These are phyloP conservation scores for Tursiops truncatus DNA, from an alignment of 2,113 vertebrate genomes.

Conservation along the genomic window DNA sequence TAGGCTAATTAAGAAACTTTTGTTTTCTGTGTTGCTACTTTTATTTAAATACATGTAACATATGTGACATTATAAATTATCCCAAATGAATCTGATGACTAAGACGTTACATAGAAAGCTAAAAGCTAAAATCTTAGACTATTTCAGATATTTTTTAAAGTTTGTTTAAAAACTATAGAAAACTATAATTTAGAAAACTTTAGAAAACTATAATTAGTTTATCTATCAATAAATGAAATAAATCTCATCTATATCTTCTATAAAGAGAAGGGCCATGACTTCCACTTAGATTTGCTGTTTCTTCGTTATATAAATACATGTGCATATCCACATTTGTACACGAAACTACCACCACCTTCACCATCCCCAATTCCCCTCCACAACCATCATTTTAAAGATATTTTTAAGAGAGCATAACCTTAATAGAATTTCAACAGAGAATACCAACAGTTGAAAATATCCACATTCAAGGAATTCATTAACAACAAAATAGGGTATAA, in stretches of 20 bases:
- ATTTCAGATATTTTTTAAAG: not conserved
- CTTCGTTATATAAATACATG: not conserved
- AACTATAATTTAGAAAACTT: no score
- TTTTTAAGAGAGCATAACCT: not conserved
- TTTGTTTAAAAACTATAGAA: not conserved
- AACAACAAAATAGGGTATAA: not conserved
- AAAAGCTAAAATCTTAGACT: conserved; percentile 9
- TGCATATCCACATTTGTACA: not conserved
- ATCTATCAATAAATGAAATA: not conserved
- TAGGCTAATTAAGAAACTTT: not conserved
- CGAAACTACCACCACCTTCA: not conserved
- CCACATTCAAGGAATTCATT: not conserved
- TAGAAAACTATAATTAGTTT: not conserved
- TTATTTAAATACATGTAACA: not conserved
- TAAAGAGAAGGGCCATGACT: not conserved
- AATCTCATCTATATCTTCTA: not conserved
- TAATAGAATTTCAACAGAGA: not conserved
- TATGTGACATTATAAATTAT: not conserved
- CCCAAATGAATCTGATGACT: not conserved
- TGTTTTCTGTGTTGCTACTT: not conserved
- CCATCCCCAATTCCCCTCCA: not conserved
- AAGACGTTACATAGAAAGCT: not conserved
- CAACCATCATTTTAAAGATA: not conserved
- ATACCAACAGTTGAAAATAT: not conserved
- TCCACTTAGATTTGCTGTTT: not conserved